Percentiles rank a stretch among this genome's conserved stretches.
Evolutionary conservation across 1,140 invertebrate species (phyloP).

Genomic region (Heliconius congener): DNA sequence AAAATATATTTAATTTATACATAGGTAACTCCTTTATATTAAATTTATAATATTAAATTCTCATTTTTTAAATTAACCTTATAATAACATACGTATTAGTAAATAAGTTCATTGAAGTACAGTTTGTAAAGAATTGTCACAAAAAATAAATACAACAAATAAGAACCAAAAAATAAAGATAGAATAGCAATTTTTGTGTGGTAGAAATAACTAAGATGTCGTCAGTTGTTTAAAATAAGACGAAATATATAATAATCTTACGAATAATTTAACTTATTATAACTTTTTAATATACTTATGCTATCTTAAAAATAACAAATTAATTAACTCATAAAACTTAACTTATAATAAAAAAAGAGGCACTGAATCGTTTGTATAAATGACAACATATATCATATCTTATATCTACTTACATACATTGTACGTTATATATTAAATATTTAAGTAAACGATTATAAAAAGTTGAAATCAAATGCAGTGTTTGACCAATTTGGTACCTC

Average conservation of each 20-base stretch:
- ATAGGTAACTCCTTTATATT: neutral
- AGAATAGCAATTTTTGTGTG: neutral
- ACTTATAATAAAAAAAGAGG: constrained; percentile 3
- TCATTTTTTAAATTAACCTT: neutral
- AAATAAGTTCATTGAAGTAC: neutral
- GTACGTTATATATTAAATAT: neutral
- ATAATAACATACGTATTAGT: neutral
- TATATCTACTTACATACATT: neutral
- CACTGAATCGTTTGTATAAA: neutral
- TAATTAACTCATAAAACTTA: neutral
- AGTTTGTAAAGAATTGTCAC: neutral
- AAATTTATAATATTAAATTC: neutral
- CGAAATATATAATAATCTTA: neutral
- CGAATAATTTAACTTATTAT: neutral
- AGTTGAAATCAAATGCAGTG: constrained; percentile 44
- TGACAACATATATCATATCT: neutral
- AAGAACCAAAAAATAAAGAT: constrained; percentile 7
- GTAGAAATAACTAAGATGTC: neutral
- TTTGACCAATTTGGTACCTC: constrained; percentile 37
- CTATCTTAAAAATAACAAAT: constrained; percentile 1
- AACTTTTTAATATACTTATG: neutral
- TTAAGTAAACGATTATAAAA: constrained; percentile 29
- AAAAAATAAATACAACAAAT: constrained; percentile 1
- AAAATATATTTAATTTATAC: neutral
- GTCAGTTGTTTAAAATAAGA: neutral